Base-by-base conservation (phyloP, 2,113 vertebrate genomes). In the Pholis gunnellus region DNA sequence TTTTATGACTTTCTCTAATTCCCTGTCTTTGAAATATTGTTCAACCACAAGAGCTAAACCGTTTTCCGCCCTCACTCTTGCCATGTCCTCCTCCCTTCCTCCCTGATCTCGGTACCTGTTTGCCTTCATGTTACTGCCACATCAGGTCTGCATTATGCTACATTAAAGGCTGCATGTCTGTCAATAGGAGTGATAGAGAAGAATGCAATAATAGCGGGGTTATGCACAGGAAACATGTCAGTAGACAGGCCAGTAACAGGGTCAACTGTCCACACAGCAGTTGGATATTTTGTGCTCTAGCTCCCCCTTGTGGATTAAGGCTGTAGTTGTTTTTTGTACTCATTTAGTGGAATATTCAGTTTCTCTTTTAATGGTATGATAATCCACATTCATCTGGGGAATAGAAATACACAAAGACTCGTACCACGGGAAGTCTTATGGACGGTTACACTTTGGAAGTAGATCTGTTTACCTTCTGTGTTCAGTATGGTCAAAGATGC, bases 221-320 rank as follows among this genome's bases (percentile, higher is more conserved):
- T 79, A 87, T 63, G 78, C 76, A 73, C 66, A 83, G 81, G 82
- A 89, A 90, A 72, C 63, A 18, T 83, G 73, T 61, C 61, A 80
- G 84, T 87, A 85, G 54, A 71, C 68, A 75, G 64, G 66, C 34
- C 50, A 36, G 56, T 31, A 48, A 60, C n/a, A 56, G 8, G 76
- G 27, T 59, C 20, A 63, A 0, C 20, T 48, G 4, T 44, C 17
- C 25, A 31, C 14, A 63, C 27, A 64, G 27, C 25, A 66, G 38
- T 61, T 40, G 27, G 20, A 87, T 73, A 66, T 46, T 56, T 40
- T 78, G 75, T 50, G 38, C 46, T 91, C 9, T 87, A 73, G 83
- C 85, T 59, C 91, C 90, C 70, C 29, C 88, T 90, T 17, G 86
- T 92, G 92, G 90, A 77, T 17, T 25, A 3, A 50, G 1, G 5